A percentile compares a stretch with the other conserved stretches of the same genome.
These are phyloP conservation scores for Hypercompe scribonia DNA, from an alignment of 2,888 invertebrate species.

Conservation along the genomic window DNA sequence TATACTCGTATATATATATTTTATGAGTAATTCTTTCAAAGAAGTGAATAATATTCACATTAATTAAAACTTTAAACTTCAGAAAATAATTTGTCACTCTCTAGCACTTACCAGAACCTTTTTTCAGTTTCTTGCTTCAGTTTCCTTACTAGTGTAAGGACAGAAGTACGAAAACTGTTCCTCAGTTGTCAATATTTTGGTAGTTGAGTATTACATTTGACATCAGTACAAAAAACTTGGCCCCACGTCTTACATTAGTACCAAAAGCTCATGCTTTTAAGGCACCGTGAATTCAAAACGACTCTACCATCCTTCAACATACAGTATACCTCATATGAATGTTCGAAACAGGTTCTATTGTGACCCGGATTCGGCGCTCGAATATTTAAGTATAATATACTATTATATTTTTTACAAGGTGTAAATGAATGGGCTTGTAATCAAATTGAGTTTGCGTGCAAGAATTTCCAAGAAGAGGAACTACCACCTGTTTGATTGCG, in stretches of 20 bases:
- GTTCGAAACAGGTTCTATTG: slow-evolving; percentile 2
- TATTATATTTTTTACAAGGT: slow-evolving; percentile 1
- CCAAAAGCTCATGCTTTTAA: not conserved
- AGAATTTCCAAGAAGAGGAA: not conserved
- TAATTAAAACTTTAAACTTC: not conserved
- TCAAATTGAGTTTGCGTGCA: slow-evolving; percentile 5
- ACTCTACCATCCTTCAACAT: not conserved
- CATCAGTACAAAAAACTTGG: not conserved
- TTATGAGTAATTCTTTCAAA: no score
- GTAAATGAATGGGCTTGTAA: slow-evolving; percentile 6
- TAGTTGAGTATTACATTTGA: not conserved
- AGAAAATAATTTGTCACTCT: no score
- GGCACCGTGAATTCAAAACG: not conserved
- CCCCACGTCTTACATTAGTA: not conserved
- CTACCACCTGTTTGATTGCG: not conserved
- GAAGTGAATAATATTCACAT: not conserved
- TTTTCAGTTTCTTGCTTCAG: no score
- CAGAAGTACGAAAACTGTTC: no score
- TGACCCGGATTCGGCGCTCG: slow-evolving; percentile 9
- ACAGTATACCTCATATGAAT: not conserved
- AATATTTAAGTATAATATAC: slow-evolving; percentile 5
- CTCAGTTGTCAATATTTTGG: no score
- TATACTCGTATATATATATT: no score
- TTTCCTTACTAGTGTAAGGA: no score
- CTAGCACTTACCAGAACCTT: no score